Base-by-base conservation (phyloP, 2,113 vertebrate species). In the Microcebus murinus region DNA sequence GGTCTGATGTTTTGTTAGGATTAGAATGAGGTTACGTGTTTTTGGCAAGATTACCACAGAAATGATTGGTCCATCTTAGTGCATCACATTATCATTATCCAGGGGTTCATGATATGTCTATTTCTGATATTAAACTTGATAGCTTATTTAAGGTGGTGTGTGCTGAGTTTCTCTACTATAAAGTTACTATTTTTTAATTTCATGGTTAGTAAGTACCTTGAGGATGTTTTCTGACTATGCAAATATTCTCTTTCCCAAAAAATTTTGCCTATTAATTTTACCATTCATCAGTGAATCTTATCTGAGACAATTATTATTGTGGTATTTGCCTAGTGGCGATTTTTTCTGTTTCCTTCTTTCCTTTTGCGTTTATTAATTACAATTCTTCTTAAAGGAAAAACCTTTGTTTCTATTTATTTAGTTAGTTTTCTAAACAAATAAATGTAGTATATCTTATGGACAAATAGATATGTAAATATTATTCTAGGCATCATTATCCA, bases 261-360 rank as follows among this genome's bases (percentile, higher is more conserved):
- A 31, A 36, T 48, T 68, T 36, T 88, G 63, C 42, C 11, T 42
- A 36, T 89, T 73, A 50, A 55, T 63, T 92, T 95, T 94, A 48
- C 25, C n/a, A 65, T 50, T 89, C 27, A 70, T 86, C 11, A 70
- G 20, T 91, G 20, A 21, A 50, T 89, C 39, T 92, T 80, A 29
- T 84, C 36, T 61, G 50, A 86, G 42, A 77, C 29, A 34, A 21
- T 87, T 90, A n/a, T 81, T 86, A 68, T n/a, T 55, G 4, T 94
- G 31, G 5, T 48, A 31, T 76, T 86, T 92, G 29, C 29, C 20
- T 52, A n/a, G 25, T 25, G 7, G 9, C 91, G 13, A 10, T 63
- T 74, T 91, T 59, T 91, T 59, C 55, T 57, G 2, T 92, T 97
- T 93, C 3, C 39, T 91, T 68, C 50, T 95, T 93, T 71, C 18